Conservation (phyloP, 2,113 vertebrate species). For the Vidua chalybeata region DNA sequence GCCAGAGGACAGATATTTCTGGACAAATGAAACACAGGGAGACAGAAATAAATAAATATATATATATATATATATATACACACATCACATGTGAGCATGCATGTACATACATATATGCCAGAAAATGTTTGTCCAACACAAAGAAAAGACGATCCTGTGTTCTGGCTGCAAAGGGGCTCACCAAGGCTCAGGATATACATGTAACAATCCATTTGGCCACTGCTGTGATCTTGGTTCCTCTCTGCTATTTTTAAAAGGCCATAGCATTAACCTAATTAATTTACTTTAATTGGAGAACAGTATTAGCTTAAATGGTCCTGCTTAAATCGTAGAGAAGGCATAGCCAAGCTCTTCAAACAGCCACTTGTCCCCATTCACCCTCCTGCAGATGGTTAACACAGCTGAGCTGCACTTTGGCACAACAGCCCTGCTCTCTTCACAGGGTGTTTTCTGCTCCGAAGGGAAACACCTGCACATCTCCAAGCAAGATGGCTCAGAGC, state of each 20-base stretch:
- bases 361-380: not conserved
- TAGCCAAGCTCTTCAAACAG: not conserved
- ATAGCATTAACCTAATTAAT: constrained; percentile 21
- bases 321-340: not conserved
- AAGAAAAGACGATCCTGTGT: accelerated
- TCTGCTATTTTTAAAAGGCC: not conserved
- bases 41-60: not conserved
- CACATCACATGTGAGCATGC: not conserved
- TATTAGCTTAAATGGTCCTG: not conserved
- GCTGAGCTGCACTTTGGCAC: not conserved
- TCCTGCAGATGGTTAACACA: not conserved
- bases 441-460: constrained; percentile 22
- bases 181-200: accelerated
- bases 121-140: not conserved
- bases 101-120: accelerated
- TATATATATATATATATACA: not conserved
- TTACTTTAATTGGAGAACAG: not conserved
- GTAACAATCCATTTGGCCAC: not conserved
- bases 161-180: not conserved
- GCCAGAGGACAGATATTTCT: not conserved
- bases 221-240: not conserved
- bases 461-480: constrained; percentile 41
- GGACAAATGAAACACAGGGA: not conserved
- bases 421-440: not conserved
- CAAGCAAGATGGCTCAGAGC: not conserved